Evolutionary conservation across 2,113 vertebrate species (phyloP).

Genomic region (Alouatta palliata): DNA sequence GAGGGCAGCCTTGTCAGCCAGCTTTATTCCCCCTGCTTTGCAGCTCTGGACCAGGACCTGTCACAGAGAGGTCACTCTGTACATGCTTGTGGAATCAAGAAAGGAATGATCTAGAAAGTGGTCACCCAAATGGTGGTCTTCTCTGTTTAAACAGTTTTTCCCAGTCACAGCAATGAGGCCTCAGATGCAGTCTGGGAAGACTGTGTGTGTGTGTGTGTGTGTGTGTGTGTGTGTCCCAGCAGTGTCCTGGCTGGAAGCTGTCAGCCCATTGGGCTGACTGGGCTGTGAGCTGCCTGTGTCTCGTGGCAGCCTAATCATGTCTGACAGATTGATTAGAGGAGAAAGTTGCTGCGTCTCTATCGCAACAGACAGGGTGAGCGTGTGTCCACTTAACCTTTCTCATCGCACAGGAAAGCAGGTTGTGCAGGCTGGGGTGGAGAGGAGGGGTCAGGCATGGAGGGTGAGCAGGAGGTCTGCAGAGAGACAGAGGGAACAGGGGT

Average conservation of each 20-base stretch:
- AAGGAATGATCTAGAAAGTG: neutral
- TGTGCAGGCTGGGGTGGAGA: fast-evolving
- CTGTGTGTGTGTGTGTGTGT: fast-evolving
- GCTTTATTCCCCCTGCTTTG: neutral
- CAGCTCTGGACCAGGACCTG: neutral
- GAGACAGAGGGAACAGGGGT: neutral
- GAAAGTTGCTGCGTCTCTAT: constrained; percentile 60
- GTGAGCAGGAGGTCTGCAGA: neutral
- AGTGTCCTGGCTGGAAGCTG: neutral
- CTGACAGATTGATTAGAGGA: constrained; percentile 73
- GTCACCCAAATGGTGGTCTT: neutral
- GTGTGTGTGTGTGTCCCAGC: too few relatives aligned
- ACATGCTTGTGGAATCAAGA: neutral
- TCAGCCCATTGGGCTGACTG: constrained; percentile 19
- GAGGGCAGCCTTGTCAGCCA: neutral
- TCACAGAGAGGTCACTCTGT: neutral
- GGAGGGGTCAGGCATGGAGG: fast-evolving
- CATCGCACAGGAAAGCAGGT: neutral
- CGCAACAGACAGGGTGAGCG: constrained; percentile 56
- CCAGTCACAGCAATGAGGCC: neutral
- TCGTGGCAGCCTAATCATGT: constrained; percentile 55
- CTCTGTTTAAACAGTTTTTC: neutral
- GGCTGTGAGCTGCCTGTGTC: neutral
- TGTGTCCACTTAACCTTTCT: constrained; percentile 72
- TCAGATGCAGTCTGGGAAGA: too few relatives aligned